Conservation (phyloP, 2,113 vertebrate genomes). For the Xenopus borealis region DNA sequence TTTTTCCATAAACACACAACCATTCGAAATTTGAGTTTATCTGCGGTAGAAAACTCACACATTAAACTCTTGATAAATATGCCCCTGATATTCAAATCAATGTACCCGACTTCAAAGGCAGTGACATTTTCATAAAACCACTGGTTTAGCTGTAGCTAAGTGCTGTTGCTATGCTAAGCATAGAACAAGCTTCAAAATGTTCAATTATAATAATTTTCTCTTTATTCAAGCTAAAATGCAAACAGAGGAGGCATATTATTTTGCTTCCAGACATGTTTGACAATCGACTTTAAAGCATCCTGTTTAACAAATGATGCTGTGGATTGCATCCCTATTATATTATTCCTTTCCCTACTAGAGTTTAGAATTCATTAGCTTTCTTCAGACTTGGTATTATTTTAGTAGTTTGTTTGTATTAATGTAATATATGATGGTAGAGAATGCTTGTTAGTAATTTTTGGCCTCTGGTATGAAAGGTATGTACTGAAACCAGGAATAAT, state of each 20-base stretch:
- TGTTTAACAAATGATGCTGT: conserved; percentile 13
- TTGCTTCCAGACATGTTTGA: conserved; percentile 36
- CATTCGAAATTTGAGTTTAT: too few species aligned
- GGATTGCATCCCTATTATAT: conserved; percentile 5
- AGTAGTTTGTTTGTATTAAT: too few species aligned
- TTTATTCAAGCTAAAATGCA: conserved; percentile 31
- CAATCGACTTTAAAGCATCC: conserved; percentile 7
- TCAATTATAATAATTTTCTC: conserved; percentile 37
- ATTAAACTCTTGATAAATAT: too few species aligned
- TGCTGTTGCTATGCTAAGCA: conserved; percentile 21
- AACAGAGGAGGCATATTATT: conserved; percentile 25
- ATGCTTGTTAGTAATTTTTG: too few species aligned
- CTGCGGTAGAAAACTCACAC: too few species aligned
- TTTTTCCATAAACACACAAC: too few species aligned
- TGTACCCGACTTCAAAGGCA: conserved; percentile 24
- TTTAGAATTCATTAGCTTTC: background rate
- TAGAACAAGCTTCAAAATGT: conserved; percentile 32
- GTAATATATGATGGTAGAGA: too few species aligned
- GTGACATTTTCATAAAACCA: conserved; percentile 5
- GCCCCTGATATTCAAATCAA: background rate
- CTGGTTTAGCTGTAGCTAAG: conserved; percentile 4
- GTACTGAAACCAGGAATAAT: too few species aligned
- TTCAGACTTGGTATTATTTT: too few species aligned
- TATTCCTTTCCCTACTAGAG: background rate
- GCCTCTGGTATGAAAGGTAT: too few species aligned